Base-by-base conservation (phyloP, 1,140 invertebrate genomes). In the Procambarus clarkii region DNA sequence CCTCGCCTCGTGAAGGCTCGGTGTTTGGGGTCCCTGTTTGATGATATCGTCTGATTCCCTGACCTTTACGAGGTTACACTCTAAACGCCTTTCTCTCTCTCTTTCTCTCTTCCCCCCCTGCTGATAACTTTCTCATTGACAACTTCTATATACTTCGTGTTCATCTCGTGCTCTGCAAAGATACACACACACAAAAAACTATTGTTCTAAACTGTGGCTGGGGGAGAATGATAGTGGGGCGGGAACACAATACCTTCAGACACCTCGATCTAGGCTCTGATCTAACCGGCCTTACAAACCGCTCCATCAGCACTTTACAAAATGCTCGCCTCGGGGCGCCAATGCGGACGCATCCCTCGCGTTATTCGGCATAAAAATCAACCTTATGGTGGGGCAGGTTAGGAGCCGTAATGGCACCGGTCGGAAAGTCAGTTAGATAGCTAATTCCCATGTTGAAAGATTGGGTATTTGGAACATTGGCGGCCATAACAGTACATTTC, bases 221-320 rank as follows among this genome's bases (percentile, higher is more conserved):
- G 34, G 82, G 18, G 50, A 69, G 15, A 48, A 34, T 71, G 48
- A 77, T 69, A 86, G 76, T 54, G 4, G 83, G 83, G 45, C 21
- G 64, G 13, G 76, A 78, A 87, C 85, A 87, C 85, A 91, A 91
- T 92, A 92, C 86, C 92, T 87, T 79, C 92, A 90, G 92, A 92
- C 92, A 92, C 92, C 89, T 92, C 92, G 88, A 92, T 92, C 92
- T 92, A 64, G 85, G 86, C 85, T 77, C 88, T 91, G 92, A 92
- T 92, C 92, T 91, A 91, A 91, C 92, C 90, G 82, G 88, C 90
- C 92, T 91, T 87, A 86, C 88, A 91, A 88, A 92, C 76, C 90
- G 92, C 92, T 91, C 90, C 88, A 92, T 92, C 92, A 92, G 92
- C 92, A 92, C 92, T 92, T 92, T 92, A 92, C 92, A 92, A 92